These are phyloP conservation scores for Oreortyx pictus DNA, from an alignment of 2,797 vertebrate genomes.

Conservation along the genomic window DNA sequence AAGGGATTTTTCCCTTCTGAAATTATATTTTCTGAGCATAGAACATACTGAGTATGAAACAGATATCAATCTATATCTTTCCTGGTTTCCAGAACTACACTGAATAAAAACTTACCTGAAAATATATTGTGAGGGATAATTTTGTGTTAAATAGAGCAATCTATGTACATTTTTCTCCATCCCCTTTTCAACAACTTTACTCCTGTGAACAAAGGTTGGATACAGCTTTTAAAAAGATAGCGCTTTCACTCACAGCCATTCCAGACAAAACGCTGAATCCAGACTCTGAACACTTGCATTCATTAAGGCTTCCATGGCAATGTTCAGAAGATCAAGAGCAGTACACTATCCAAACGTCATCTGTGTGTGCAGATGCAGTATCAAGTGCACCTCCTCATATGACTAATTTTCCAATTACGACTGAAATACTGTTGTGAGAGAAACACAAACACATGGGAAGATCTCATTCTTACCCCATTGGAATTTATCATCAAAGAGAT, in stretches of 20 bases:
- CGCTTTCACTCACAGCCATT: not conserved
- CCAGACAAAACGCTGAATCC: slow-evolving; percentile 8
- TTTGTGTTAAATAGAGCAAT: not conserved
- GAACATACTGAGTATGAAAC: not conserved
- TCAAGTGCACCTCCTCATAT: slow-evolving; percentile 21
- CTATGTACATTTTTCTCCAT: not conserved
- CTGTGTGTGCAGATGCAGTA: slow-evolving; percentile 23
- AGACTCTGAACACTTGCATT: not conserved
- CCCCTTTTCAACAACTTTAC: not conserved
- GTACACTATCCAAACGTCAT: slow-evolving; percentile 23
- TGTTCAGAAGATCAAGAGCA: not conserved
- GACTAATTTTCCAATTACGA: slow-evolving; percentile 53
- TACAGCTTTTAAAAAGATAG: not conserved
- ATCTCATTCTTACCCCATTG: not conserved
- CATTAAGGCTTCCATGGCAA: not conserved
- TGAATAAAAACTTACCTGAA: not conserved
- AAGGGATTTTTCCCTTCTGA: not conserved
- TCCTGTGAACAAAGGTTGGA: not conserved
- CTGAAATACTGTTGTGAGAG: not conserved
- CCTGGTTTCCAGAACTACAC: not conserved
- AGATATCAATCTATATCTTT: not conserved
- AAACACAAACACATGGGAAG: slow-evolving; percentile 10
- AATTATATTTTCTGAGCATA: not conserved
- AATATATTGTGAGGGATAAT: not conserved
- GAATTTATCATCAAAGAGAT: slow-evolving; percentile 10